These are phyloP conservation scores for Actinostola sp. DNA, from an alignment of 92 coral and sea anemone genomes.

Conservation along the genomic window DNA sequence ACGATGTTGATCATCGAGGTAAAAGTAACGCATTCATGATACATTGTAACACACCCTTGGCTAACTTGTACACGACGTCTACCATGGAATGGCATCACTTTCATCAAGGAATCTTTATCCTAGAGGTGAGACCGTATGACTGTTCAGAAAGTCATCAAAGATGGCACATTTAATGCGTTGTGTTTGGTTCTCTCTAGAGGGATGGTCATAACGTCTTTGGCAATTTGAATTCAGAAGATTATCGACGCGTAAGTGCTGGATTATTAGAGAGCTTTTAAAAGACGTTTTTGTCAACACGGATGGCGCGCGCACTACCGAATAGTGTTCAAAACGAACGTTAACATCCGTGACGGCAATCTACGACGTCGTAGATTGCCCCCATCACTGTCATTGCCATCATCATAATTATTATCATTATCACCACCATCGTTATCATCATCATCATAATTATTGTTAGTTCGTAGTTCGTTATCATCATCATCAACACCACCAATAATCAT, in stretches of 20 bases:
- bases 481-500: too few relatives aligned
- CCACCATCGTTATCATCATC: too few relatives aligned
- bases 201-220: conserved; percentile 76
- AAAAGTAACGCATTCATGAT: conserved; percentile 85
- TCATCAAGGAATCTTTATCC: conserved; percentile 83
- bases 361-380: too few relatives aligned
- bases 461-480: too few relatives aligned
- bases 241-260: conserved; percentile 44
- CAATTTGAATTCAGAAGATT: conserved; percentile 42
- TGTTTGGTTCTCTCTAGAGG: conserved; percentile 33
- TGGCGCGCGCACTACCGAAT: too few relatives aligned
- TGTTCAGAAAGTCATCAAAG: too few relatives aligned
- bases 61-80: conserved; percentile 84
- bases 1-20: conserved; percentile 97
- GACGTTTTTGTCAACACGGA: too few relatives aligned
- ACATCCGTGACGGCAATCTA: too few relatives aligned
- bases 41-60: conserved; percentile 80
- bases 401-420: not conserved
- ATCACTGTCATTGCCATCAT: not conserved
- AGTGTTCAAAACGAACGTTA: too few relatives aligned
- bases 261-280: too few relatives aligned
- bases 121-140: too few relatives aligned
- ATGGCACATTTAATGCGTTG: not conserved
- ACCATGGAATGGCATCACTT: conserved; percentile 98
- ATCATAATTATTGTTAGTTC: too few relatives aligned